These are phyloP conservation scores for Discoglossus pictus DNA, from an alignment of 2,797 vertebrate genomes.

Conservation along the genomic window DNA sequence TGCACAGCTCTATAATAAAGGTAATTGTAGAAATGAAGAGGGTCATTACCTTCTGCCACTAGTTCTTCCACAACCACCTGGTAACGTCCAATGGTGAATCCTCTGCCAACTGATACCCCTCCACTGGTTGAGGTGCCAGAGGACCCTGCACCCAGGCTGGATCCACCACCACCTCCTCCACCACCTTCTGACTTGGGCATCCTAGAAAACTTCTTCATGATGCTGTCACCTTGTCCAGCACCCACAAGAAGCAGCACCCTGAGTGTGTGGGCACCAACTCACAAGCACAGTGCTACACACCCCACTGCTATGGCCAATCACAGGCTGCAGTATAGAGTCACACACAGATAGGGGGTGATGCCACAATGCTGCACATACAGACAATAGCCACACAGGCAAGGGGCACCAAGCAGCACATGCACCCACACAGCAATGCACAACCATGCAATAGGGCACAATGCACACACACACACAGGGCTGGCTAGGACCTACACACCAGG, in stretches of 20 bases:
- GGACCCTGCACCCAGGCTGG: conserved; percentile 62
- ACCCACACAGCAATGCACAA: neutral
- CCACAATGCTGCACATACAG: conserved; percentile 1
- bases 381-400: conserved; percentile 1
- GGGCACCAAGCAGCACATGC: neutral
- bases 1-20: no score
- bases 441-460: neutral
- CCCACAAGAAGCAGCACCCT: conserved; percentile 3
- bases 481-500: conserved; percentile 14
- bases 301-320: neutral
- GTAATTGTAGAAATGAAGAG: no score
- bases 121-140: conserved; percentile 71
- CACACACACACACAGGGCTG: neutral
- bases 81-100: conserved; percentile 84
- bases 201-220: conserved; percentile 96
- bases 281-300: conserved; percentile 5
- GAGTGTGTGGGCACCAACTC: neutral
- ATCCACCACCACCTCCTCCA: conserved; percentile 68
- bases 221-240: conserved; percentile 49
- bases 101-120: conserved; percentile 75
- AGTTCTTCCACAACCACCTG: conserved; percentile 92
- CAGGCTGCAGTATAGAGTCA: neutral
- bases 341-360: neutral
- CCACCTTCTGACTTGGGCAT: conserved; percentile 90
- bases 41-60: conserved; percentile 86